Base-by-base conservation (phyloP, 2,888 invertebrate genomes). In the Megamerina dolium region DNA sequence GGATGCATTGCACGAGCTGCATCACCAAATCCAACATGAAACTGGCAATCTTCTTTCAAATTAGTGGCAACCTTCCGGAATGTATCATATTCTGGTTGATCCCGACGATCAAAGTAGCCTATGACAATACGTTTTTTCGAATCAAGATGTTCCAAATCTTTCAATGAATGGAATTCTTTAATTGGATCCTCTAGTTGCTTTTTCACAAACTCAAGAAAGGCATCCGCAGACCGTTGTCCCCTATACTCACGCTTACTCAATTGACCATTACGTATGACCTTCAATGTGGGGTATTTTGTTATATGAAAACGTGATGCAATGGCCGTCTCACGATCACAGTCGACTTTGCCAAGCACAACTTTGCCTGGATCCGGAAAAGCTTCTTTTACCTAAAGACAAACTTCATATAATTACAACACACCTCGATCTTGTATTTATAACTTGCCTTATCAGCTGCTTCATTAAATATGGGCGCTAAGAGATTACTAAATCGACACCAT, bases 401-500 rank as follows among this genome's bases (percentile, higher is more conserved):
- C n/a, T n/a, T n/a, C n/a, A n/a, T n/a, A n/a, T n/a, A n/a, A n/a
- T n/a, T n/a, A n/a, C n/a, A n/a, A n/a, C n/a, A n/a, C n/a, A n/a
- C n/a, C n/a, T n/a, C n/a, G n/a, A n/a, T n/a, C n/a, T n/a, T n/a
- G n/a, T n/a, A n/a, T n/a, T n/a, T n/a, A n/a, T n/a, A n/a, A n/a
- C n/a, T 59, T 50, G 96, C 81, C 74, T 87, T 89, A 56, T 87
- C 87, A 9, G 95, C 87, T 30, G 96, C 91, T 70, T 96, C 94
- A 70, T 94, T 91, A 73, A 94, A 99, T 61, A 96, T 85, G 10
- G 99, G 99, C 71, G 89, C 87, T 65, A 99, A 75, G 75, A 94
- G 82, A 71, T 92, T 96, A 75, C 97, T 97, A 76, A 97, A 99
- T 63, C 91, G 84, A 75, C 99, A 99, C 99, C 99, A 99, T 68